These are phyloP conservation scores for Charaxes varanes DNA, from an alignment of 1,140 invertebrate genomes.

Conservation along the genomic window DNA sequence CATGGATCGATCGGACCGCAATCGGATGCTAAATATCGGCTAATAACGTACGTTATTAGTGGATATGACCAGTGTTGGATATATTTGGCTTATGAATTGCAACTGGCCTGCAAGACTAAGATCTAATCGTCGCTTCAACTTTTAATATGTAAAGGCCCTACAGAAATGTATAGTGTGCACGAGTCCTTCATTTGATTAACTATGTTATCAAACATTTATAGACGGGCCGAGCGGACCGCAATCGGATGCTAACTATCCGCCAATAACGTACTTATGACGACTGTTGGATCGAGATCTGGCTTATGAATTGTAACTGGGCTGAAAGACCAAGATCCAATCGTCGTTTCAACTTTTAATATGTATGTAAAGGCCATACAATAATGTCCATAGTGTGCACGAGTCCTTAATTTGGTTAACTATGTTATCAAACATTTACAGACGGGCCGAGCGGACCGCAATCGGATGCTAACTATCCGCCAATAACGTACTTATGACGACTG, in stretches of 20 bases:
- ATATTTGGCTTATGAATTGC: slow-evolving; percentile 58
- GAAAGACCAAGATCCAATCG: no score
- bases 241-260: slow-evolving; percentile 46
- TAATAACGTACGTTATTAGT: slow-evolving; percentile 59
- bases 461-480: slow-evolving; percentile 52
- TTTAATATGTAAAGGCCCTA: no score
- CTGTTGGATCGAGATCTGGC: slow-evolving; percentile 52
- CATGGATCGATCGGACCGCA: slow-evolving; percentile 37
- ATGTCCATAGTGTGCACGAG: no score
- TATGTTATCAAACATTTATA: slow-evolving; percentile 47
- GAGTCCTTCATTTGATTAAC: no score
- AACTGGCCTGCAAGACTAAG: no score
- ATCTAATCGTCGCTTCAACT: no score
- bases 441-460: slow-evolving; percentile 38
- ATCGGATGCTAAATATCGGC: slow-evolving; percentile 47
- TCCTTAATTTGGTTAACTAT: no score
- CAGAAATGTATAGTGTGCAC: no score
- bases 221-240: slow-evolving; percentile 38
- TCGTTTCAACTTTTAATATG: no score
- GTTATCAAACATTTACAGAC: slow-evolving; percentile 53
- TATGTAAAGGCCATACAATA: no score
- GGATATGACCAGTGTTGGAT: slow-evolving; percentile 44
- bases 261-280: slow-evolving; percentile 55
- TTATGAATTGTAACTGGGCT: slow-evolving; percentile 55
- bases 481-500: slow-evolving; percentile 59